Percentiles rank a stretch among this genome's conserved stretches.
Conservation (phyloP, 1,140 invertebrate genomes). For the Plectrocnemia conspersa region DNA sequence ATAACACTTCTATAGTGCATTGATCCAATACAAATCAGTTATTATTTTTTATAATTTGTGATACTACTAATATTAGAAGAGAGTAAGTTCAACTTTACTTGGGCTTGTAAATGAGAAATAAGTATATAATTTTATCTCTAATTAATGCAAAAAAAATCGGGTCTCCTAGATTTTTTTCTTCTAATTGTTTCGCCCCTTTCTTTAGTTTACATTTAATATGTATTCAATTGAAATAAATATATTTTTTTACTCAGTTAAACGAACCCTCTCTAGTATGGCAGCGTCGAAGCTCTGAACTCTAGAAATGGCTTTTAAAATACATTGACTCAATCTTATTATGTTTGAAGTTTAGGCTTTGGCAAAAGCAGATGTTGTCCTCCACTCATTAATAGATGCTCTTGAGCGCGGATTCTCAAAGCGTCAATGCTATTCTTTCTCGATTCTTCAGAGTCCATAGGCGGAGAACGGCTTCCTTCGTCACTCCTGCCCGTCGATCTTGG, state of each 20-base stretch:
- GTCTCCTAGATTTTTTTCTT: no score
- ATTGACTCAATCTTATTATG: slow-evolving; percentile 10
- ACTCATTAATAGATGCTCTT: slow-evolving; percentile 33
- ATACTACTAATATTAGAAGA: background rate
- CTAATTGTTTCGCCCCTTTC: no score
- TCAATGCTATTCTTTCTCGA: slow-evolving; percentile 35
- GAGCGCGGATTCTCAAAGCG: slow-evolving; percentile 32
- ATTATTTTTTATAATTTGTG: background rate
- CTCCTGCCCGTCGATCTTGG: slow-evolving; percentile 30
- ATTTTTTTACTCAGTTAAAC: background rate
- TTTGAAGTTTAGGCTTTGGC: slow-evolving; percentile 32
- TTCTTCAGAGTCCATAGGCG: slow-evolving; percentile 32
- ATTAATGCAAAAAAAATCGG: no score
- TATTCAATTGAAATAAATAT: no score
- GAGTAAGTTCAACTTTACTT: background rate
- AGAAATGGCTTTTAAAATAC: no score
- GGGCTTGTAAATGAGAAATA: background rate
- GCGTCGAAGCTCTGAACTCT: no score
- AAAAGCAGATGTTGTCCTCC: slow-evolving; percentile 32
- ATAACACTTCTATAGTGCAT: background rate
- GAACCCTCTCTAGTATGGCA: background rate
- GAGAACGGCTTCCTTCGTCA: slow-evolving; percentile 31
- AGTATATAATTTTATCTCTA: no score
- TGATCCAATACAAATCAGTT: background rate
- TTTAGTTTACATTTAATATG: slow-evolving; percentile 1